Percentiles rank a stretch among this genome's conserved stretches.
phyloP scores from a whole-genome alignment of 2,113 vertebrate species.

The Synodontis membranacea region DNA sequence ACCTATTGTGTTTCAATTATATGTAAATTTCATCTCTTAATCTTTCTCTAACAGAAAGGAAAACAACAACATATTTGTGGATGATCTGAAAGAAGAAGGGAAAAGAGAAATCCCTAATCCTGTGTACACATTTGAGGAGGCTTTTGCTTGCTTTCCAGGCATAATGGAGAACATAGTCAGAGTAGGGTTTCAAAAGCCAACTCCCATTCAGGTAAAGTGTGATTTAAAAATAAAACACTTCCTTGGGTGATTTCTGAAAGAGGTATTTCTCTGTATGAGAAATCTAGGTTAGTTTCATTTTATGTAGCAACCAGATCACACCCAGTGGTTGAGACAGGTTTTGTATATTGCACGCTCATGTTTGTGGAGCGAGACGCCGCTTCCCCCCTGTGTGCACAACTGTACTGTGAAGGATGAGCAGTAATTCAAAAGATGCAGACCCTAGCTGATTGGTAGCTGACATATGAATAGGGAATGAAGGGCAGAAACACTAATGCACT shows the following conservation, averaged over 20 bases:
- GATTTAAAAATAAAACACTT: background rate
- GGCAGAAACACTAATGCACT: too few species aligned
- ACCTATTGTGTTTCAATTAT: background rate
- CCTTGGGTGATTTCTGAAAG: background rate
- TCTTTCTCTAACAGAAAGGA: slow-evolving; percentile 75
- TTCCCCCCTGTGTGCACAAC: background rate
- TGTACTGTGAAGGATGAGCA: background rate
- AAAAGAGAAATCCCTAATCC: slow-evolving; percentile 87
- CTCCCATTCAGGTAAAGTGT: slow-evolving; percentile 90
- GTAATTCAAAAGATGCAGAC: too few species aligned
- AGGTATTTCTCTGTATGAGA: background rate
- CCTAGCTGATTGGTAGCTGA: background rate
- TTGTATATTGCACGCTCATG: background rate
- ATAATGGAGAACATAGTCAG: slow-evolving; percentile 86
- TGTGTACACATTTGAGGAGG: slow-evolving; percentile 83
- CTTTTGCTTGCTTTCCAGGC: slow-evolving; percentile 83
- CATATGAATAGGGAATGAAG: background rate
- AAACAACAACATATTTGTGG: slow-evolving; percentile 88
- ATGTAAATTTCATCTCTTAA: background rate
- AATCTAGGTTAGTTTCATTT: background rate
- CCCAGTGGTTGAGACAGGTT: background rate
- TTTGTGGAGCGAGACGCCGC: background rate
- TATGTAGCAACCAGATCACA: background rate
- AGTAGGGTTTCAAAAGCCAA: slow-evolving; percentile 87
- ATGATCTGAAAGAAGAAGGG: slow-evolving; percentile 83